phyloP scores from a whole-genome alignment of 2,888 invertebrate species.

The Eueremaeus valkanovi region DNA sequence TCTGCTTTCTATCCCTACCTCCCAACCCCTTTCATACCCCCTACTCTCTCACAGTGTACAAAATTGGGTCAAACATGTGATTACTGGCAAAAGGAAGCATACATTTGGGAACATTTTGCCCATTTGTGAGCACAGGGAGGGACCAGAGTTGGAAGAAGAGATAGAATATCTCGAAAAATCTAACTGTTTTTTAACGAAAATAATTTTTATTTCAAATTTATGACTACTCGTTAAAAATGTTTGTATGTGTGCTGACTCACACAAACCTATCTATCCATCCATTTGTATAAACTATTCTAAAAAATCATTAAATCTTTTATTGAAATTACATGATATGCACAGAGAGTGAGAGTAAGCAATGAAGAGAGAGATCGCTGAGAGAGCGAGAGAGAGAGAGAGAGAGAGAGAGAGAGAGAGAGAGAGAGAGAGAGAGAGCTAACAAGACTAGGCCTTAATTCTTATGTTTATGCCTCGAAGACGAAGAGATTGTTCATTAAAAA shows the following conservation, averaged over 20 bases:
- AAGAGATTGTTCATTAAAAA: not conserved
- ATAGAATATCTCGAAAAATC: not conserved
- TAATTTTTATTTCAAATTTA: not conserved
- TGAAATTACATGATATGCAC: not conserved
- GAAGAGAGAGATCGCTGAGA: too few species aligned
- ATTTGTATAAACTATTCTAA: not conserved
- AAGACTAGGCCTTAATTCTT: not conserved
- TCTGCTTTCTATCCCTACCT: not conserved
- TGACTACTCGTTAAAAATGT: not conserved
- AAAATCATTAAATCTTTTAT: not conserved
- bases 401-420: too few species aligned
- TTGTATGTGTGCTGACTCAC: not conserved
- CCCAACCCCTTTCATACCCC: constrained; percentile 3
- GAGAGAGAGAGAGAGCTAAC: too few species aligned
- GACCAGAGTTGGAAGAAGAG: not conserved
- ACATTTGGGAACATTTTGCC: not conserved
- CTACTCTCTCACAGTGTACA: not conserved
- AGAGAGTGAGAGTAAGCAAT: not conserved
- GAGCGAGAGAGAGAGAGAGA: too few species aligned
- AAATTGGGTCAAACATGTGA: constrained; percentile 26
- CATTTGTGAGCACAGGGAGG: not conserved
- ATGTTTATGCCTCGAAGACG: not conserved
- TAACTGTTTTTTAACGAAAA: not conserved
- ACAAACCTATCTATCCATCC: not conserved
- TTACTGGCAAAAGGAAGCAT: constrained; percentile 18